Evolutionary conservation across 2,797 vertebrate genomes (phyloP).

Genomic region (Hirundo rustica): DNA sequence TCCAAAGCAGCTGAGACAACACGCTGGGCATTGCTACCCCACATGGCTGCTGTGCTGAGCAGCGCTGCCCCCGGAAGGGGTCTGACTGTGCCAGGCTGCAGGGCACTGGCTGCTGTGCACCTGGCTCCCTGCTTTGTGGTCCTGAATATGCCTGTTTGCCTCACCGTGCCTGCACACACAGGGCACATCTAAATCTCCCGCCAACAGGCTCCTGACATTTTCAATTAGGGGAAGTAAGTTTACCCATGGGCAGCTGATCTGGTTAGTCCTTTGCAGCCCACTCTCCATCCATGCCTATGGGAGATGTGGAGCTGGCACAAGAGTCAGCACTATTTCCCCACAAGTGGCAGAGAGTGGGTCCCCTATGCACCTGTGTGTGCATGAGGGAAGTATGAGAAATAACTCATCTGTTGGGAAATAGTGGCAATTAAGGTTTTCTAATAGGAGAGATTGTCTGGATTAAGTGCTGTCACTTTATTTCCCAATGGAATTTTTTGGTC

Average conservation of each 20-base stretch:
- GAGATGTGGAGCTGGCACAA: background rate
- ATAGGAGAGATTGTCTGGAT: background rate
- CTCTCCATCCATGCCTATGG: background rate
- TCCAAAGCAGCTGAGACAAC: background rate
- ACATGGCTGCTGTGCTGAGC: rapidly evolving
- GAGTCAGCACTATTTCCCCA: background rate
- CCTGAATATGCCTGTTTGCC: background rate
- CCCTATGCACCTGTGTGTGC: rapidly evolving
- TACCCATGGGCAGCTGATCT: background rate
- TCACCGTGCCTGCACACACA: rapidly evolving
- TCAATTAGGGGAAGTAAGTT: background rate
- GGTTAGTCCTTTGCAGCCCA: background rate
- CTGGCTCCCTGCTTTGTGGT: background rate
- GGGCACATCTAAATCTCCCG: background rate
- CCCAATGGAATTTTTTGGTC: background rate
- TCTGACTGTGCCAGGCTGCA: background rate
- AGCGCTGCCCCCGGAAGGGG: background rate
- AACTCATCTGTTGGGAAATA: background rate
- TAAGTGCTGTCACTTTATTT: background rate
- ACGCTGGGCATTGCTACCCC: rapidly evolving
- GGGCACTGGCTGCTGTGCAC: background rate
- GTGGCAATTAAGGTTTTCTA: background rate
- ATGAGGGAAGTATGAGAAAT: background rate
- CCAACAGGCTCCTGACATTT: background rate
- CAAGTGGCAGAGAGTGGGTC: rapidly evolving